Evolutionary conservation across 2,797 vertebrate species (phyloP), one percentile per base, ranked within the genome.

Genomic region (Dendrocincla tyrannina): DNA sequence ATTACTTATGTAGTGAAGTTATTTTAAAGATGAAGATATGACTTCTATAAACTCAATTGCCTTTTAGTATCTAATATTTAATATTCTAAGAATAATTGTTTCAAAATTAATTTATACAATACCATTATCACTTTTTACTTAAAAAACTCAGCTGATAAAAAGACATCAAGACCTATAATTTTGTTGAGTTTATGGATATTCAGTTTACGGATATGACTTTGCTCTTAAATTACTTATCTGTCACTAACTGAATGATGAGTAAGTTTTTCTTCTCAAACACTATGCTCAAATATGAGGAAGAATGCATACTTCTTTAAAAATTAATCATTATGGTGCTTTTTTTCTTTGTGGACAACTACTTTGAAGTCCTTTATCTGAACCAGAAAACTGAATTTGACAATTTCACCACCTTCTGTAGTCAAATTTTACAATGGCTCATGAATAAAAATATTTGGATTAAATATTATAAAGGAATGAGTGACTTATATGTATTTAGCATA

Each of bases 1-100:
- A 96, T 91, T 84, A 78, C 62, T 87, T 87, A 75, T 72, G 56
- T 89, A 78, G 24, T 42, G n/a, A 84, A 91, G 27, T 70, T 87
- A 37, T 91, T 91, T 82, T 63, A 62, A 95, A 91, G 69, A 28
- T 78, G 53, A 44, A 82, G 66, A n/a, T 81, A 32, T 6, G 27
- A 58, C 24, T 82, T 75, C 53, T 41, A 9, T 78, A 53, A 74
- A 50, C 52, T 67, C 62, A 52, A 18, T 78, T 77, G n/a, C n/a
- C 52, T 79, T 88, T 75, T 72, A 59, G 44, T 66, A 47, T 70
- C 37, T 83, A 39, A 37, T 78, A 35, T 90, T 85, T 47, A 75
- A 13, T 85, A 67, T 67, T 59, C 22, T 87, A 77, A 84, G 35
- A 88, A 74, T 59, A 88, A 47, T 64, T 70, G 33, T 83, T 95